Evolutionary conservation across 2,113 vertebrate species (phyloP).

Genomic region (Fulmarus glacialis): DNA sequence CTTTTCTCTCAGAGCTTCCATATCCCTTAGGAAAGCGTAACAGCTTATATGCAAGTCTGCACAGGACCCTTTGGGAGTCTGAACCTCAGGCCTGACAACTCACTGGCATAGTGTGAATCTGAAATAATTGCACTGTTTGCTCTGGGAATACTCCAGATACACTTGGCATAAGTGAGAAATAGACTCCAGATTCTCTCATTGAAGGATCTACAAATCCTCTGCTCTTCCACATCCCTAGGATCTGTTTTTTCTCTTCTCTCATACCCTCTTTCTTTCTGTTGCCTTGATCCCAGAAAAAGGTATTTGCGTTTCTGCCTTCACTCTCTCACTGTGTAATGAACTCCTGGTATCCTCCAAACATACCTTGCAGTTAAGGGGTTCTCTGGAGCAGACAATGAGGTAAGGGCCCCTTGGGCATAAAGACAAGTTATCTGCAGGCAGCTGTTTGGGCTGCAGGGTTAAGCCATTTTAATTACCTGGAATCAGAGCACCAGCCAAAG

Average conservation of each 20-base stretch:
- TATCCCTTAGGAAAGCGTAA: not conserved
- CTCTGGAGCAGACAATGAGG: not conserved
- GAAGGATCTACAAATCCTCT: not conserved
- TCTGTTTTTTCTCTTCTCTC: not conserved
- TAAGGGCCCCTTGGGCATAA: not conserved
- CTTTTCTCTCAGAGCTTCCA: not conserved
- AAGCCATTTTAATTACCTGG: conserved; percentile 64
- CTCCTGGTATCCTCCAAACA: not conserved
- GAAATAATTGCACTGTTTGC: conserved; percentile 50
- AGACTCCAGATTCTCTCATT: not conserved
- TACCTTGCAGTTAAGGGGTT: not conserved
- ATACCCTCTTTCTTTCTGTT: not conserved
- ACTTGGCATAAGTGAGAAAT: not conserved
- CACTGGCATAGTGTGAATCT: not conserved
- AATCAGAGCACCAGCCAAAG: conserved; percentile 35
- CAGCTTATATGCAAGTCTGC: conserved; percentile 3
- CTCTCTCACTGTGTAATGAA: not conserved
- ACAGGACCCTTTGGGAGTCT: not conserved
- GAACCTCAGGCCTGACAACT: conserved; percentile 32
- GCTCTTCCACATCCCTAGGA: not conserved
- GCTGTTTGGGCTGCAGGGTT: conserved; percentile 59
- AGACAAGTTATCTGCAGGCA: conserved; percentile 24
- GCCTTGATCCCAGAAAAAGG: not conserved
- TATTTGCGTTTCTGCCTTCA: not conserved
- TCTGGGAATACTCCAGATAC: conserved; percentile 18